Evolutionary conservation across 2,888 invertebrate species (phyloP).

Genomic region (Nemotelus nigrinus): DNA sequence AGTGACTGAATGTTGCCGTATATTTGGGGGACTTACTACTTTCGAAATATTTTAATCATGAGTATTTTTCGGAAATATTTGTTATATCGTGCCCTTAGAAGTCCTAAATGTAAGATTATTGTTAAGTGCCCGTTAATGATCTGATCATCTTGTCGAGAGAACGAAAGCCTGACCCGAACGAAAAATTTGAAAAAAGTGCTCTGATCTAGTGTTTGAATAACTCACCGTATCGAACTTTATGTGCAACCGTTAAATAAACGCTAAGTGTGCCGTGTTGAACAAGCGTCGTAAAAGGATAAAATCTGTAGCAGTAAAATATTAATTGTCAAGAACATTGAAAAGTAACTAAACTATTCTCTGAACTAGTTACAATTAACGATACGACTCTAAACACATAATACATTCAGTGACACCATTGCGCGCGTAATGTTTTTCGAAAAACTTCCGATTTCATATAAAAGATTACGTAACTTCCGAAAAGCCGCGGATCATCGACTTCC

Average conservation of each 20-base stretch:
- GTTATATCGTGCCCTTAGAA: slow-evolving; percentile 51
- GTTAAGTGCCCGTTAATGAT: slow-evolving; percentile 46
- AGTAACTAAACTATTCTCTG: no score
- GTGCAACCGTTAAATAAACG: no score
- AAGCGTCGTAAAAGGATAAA: no score
- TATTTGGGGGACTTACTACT: not conserved
- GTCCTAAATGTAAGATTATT: slow-evolving; percentile 50
- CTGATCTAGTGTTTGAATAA: no score
- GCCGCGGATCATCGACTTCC: slow-evolving; percentile 21
- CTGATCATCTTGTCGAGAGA: slow-evolving; percentile 22
- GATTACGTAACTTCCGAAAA: slow-evolving; percentile 33
- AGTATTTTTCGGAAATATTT: slow-evolving; percentile 49
- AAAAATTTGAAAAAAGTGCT: no score
- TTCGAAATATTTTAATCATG: slow-evolving; percentile 44
- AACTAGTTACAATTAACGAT: no score
- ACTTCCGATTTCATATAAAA: not conserved
- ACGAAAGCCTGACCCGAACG: no score
- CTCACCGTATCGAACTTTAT: no score
- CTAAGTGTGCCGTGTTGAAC: no score
- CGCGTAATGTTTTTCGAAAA: slow-evolving; percentile 46
- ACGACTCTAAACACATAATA: no score
- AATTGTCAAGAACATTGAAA: no score
- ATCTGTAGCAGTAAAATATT: no score
- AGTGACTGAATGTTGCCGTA: slow-evolving; percentile 11
- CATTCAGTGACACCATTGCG: not conserved